Evolutionary conservation across 2,797 vertebrate species (phyloP).

Genomic region (Brachyrhaphis roseni): DNA sequence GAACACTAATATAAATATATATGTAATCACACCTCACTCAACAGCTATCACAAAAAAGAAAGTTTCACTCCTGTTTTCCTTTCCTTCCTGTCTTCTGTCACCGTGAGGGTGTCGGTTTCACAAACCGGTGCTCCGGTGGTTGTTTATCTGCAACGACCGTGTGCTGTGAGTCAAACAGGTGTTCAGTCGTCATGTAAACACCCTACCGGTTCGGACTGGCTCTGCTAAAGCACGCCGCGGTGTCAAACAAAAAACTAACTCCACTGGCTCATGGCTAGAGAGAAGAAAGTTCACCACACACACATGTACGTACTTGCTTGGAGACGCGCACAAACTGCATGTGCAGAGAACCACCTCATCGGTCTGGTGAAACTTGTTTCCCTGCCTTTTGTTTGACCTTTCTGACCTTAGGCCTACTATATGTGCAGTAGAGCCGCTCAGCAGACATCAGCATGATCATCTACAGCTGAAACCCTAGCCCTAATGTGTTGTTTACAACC

Average conservation of each 20-base stretch:
- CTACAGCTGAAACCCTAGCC: too few species aligned
- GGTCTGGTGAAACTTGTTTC: not conserved
- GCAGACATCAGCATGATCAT: too few species aligned
- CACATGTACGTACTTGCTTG: not conserved
- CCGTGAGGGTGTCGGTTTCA: not conserved
- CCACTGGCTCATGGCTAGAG: not conserved
- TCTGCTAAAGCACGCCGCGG: not conserved
- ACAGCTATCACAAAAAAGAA: not conserved
- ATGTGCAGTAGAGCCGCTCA: not conserved
- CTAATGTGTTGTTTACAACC: not conserved
- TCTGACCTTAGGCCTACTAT: not conserved
- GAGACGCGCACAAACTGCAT: not conserved
- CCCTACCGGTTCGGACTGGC: not conserved
- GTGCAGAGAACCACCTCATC: not conserved
- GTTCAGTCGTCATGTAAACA: not conserved
- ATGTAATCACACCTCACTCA: not conserved
- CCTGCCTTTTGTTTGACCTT: not conserved
- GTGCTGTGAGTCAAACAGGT: not conserved
- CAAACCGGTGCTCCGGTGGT: not conserved
- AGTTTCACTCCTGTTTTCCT: not conserved
- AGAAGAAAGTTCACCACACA: not conserved
- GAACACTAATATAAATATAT: too few species aligned
- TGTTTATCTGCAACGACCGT: not conserved
- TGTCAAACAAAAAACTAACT: constrained; percentile 8
- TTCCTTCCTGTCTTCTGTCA: not conserved